Evolutionary conservation across 2,797 vertebrate genomes (phyloP), one percentile per base, ranked within the genome.

Genomic region (Helostoma temminkii): DNA sequence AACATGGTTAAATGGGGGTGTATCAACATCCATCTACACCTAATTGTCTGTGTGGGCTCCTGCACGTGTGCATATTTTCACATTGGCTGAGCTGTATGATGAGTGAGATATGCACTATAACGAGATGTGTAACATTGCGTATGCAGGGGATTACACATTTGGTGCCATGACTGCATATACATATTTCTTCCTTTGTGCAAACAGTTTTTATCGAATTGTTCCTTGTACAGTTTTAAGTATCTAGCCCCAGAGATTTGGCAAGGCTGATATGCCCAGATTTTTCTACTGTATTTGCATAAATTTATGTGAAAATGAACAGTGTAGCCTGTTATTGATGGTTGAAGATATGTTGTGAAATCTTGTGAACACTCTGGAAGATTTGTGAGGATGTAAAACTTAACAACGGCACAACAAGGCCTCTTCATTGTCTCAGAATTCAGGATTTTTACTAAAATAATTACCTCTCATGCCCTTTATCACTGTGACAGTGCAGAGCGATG

Each of bases 381-480:
- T 80, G 59, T 66, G 63, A 78, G 65, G 61, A 48, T 50, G 74
- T 67, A 48, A 79, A 82, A 66, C 59, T 64, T 75, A 71, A 84
- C 66, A 72, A 57, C 9, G 4, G 43, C 74, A 76, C 60, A 76
- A 69, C 34, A n/a, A 61, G 36, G 65, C 43, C 72, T 78, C 76
- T 72, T 84, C 60, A 36, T 37, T 41, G 66, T 67, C 59, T 71
- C 46, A 71, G 48, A 49, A 11, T 71, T 74, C 72, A 74, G 59
- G 71, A 26, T 87, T 85, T 86, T 74, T 67, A 78, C 78, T 83
- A 79, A 86, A 90, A 88, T 68, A 90, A 91, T 90, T 87, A 83
- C 64, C 63, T 74, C 54, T 1, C 16, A 52, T 74, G 84, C 54
- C 86, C 87, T 90, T 90, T 81, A 84, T 86, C 78, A 69, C 76